These are phyloP conservation scores for Drosophila kanapiae DNA, from an alignment of 1,140 invertebrate genomes.

Conservation along the genomic window DNA sequence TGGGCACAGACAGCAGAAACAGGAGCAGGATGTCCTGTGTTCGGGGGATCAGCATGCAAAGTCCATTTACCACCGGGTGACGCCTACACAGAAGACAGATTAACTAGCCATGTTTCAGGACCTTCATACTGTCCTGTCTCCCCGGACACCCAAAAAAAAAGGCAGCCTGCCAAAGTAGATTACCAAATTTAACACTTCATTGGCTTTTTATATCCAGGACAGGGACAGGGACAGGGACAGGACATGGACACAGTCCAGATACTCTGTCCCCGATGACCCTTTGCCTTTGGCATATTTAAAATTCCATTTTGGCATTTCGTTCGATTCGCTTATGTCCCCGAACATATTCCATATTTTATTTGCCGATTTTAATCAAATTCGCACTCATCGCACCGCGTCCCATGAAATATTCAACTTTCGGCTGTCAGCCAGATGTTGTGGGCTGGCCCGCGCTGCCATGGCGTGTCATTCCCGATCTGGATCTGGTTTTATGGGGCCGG, in stretches of 20 bases:
- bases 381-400: conserved; percentile 48
- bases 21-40: conserved; percentile 37
- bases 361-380: conserved; percentile 62
- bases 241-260: conserved; percentile 22
- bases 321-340: conserved; percentile 1
- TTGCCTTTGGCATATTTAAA: conserved; percentile 49
- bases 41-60: conserved; percentile 48
- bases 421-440: conserved; percentile 57
- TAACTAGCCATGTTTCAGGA: conserved; percentile 55
- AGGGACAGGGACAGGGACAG: conserved; percentile 22
- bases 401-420: conserved; percentile 68
- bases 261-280: conserved; percentile 30
- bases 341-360: conserved; percentile 56
- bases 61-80: conserved; percentile 49
- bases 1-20: conserved; percentile 32
- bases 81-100: conserved; percentile 60
- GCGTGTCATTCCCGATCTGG: conserved; percentile 32
- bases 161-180: conserved; percentile 58
- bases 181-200: conserved; percentile 78
- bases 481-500: conserved; percentile 5
- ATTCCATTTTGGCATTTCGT: conserved; percentile 46
- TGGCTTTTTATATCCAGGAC: conserved; percentile 53
- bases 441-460: conserved; percentile 29
- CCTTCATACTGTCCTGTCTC: background rate
- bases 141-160: conserved; percentile 10